Percentiles rank a stretch among this genome's conserved stretches.
Conservation (phyloP, 2,797 vertebrate species). For the Mormyrops boulengeri region DNA sequence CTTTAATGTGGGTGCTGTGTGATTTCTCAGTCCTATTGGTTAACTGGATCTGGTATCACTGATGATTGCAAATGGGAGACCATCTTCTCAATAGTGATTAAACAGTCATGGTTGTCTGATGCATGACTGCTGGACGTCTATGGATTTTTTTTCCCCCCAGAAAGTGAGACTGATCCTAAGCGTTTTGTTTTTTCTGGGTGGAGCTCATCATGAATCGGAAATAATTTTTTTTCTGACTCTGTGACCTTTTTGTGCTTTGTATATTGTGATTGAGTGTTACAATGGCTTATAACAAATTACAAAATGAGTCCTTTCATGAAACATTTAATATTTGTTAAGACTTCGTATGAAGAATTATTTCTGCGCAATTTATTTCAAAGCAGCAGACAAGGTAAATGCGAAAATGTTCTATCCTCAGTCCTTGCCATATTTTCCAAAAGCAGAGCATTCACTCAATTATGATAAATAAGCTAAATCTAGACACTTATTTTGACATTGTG, state of each 20-base stretch:
- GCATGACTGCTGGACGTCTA: background rate
- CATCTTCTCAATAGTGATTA: background rate
- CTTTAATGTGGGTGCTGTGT: background rate
- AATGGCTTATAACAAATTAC: background rate
- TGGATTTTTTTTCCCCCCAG: background rate
- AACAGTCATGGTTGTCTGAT: background rate
- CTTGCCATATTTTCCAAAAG: background rate
- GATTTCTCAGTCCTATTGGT: background rate
- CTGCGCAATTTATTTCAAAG: background rate
- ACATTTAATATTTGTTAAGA: background rate
- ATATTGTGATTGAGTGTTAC: background rate
- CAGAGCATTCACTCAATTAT: background rate
- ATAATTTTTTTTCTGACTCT: background rate
- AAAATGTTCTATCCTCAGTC: background rate
- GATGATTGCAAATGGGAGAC: background rate
- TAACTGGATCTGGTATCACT: background rate
- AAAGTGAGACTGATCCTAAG: background rate
- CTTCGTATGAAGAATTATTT: background rate
- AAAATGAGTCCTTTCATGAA: background rate
- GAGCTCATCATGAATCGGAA: background rate
- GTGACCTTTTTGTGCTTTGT: background rate
- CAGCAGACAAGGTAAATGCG: background rate
- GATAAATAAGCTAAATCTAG: background rate
- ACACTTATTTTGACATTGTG: background rate
- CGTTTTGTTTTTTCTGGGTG: background rate